A percentile compares a stretch with the other conserved stretches of the same genome.
phyloP scores from a whole-genome alignment of 2,113 vertebrate genomes.

The Brachyistius frenatus region DNA sequence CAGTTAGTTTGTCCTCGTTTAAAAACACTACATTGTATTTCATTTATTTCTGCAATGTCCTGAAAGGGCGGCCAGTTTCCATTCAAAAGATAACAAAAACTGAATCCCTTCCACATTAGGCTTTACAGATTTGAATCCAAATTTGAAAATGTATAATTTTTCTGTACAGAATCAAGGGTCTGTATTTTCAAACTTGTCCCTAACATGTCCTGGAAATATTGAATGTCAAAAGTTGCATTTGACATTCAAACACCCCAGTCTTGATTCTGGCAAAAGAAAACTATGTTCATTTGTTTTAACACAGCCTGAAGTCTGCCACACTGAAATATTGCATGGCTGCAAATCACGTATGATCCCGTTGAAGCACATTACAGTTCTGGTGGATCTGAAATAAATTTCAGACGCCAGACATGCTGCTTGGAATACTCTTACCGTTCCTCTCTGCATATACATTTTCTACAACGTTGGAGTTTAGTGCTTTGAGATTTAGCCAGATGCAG shows the following conservation, averaged over 20 bases:
- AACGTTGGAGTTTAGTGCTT: slow-evolving; percentile 21
- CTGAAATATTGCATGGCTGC: slow-evolving; percentile 59
- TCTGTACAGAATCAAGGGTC: background rate
- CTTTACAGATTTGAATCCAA: background rate
- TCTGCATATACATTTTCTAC: slow-evolving; percentile 49
- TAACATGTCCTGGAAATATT: slow-evolving; percentile 18
- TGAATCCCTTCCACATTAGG: background rate
- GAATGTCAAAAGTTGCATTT: slow-evolving; percentile 27
- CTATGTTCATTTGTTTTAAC: slow-evolving; percentile 58
- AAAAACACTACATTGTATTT: too few species aligned
- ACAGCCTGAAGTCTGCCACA: slow-evolving; percentile 19
- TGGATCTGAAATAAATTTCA: slow-evolving; percentile 61
- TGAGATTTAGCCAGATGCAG: slow-evolving; percentile 35
- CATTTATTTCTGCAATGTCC: background rate
- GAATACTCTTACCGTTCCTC: slow-evolving; percentile 40
- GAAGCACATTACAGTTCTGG: slow-evolving; percentile 53
- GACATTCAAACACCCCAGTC: slow-evolving; percentile 37
- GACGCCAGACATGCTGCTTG: slow-evolving; percentile 44
- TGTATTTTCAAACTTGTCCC: slow-evolving; percentile 12
- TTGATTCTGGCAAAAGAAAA: slow-evolving; percentile 46
- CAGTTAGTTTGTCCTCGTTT: background rate
- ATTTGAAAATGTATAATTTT: background rate
- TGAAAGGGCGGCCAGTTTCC: background rate
- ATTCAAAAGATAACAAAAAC: background rate
- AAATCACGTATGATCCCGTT: slow-evolving; percentile 66